Evolutionary conservation across 2,797 vertebrate species (phyloP).

Genomic region (Karalla daura): DNA sequence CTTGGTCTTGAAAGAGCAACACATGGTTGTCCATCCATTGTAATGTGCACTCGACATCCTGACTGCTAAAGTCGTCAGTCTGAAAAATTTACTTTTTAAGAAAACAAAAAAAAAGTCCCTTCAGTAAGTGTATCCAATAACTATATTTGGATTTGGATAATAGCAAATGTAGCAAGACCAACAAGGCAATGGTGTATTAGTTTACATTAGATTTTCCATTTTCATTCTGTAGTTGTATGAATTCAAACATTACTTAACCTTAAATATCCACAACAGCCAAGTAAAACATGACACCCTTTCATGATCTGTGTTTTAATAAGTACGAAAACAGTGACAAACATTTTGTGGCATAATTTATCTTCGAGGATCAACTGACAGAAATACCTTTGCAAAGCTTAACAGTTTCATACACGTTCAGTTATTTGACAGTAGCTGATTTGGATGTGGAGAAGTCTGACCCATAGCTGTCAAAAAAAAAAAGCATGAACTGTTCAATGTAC

Average conservation of each 20-base stretch:
- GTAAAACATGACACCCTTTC: neutral
- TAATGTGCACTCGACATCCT: too few relatives aligned
- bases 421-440: neutral
- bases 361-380: constrained; percentile 25
- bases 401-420: constrained; percentile 1
- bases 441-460: neutral
- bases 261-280: neutral
- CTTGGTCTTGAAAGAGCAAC: neutral
- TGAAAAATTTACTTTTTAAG: too few relatives aligned
- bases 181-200: neutral
- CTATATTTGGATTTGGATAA: too few relatives aligned
- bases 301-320: neutral
- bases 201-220: neutral
- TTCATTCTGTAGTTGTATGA: neutral
- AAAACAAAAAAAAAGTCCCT: too few relatives aligned
- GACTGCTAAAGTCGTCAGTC: too few relatives aligned
- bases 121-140: too few relatives aligned
- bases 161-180: too few relatives aligned
- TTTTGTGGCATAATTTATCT: constrained; percentile 27
- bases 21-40: too few relatives aligned
- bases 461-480: constrained; percentile 1
- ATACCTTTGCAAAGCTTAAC: constrained; percentile 10
- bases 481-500: neutral
- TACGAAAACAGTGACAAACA: constrained; percentile 18
- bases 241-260: neutral